Evolutionary conservation across 2,888 invertebrate genomes (phyloP).

Genomic region (Drymonia ruficornis): DNA sequence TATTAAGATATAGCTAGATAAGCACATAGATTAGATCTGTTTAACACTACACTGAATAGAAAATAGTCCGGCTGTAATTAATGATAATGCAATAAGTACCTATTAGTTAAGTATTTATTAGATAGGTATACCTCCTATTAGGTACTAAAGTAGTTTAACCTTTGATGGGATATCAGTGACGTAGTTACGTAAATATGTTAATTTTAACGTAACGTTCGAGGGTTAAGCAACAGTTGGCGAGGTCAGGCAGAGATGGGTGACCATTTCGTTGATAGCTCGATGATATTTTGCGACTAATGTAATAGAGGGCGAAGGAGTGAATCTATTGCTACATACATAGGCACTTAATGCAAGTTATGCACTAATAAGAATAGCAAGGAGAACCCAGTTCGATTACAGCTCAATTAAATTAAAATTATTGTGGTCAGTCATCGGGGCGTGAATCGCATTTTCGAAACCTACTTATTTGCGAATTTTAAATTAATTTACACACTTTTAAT

Average conservation of each 20-base stretch:
- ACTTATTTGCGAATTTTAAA: not conserved
- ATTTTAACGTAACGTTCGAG: no score
- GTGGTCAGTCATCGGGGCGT: not conserved
- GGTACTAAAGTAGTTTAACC: constrained; percentile 1
- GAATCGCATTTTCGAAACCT: not conserved
- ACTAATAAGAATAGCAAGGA: not conserved
- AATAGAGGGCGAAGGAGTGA: no score
- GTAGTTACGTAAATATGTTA: no score
- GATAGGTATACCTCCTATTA: not conserved
- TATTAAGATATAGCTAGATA: not conserved
- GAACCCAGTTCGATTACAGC: not conserved
- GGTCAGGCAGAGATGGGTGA: no score
- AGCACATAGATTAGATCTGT: not conserved
- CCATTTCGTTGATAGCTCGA: no score
- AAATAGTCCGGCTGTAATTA: not conserved
- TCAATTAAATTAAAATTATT: not conserved
- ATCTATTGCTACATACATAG: not conserved
- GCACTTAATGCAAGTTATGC: not conserved
- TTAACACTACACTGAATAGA: not conserved
- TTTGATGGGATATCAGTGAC: not conserved
- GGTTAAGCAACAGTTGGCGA: no score
- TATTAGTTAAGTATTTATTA: no score
- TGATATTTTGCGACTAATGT: no score
- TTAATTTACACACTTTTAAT: not conserved
- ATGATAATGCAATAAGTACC: not conserved